phyloP scores from a whole-genome alignment of 2,113 vertebrate genomes.

The Notarius quadriscutis region DNA sequence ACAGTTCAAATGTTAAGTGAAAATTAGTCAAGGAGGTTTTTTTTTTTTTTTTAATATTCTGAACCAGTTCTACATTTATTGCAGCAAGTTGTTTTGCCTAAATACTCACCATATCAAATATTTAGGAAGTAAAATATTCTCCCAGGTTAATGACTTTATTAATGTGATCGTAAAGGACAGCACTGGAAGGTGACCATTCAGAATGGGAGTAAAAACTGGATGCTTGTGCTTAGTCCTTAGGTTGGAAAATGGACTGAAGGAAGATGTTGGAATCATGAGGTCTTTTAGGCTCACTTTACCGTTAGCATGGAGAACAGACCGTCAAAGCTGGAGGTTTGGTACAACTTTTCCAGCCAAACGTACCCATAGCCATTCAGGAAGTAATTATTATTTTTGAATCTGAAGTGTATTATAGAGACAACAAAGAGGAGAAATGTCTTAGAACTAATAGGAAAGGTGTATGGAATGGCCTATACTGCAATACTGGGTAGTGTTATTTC shows the following conservation, averaged over 20 bases:
- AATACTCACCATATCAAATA: constrained; percentile 35
- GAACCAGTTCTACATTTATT: constrained; percentile 4
- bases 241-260: constrained; percentile 71
- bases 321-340: constrained; percentile 99
- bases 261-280: constrained; percentile 74
- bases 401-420: constrained; percentile 89
- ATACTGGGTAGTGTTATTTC: neutral
- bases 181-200: constrained; percentile 87
- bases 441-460: constrained; percentile 60
- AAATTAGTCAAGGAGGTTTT: neutral
- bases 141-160: neutral
- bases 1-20: constrained; percentile 29
- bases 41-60: neutral
- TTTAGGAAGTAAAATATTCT: neutral
- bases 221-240: constrained; percentile 77
- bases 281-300: constrained; percentile 92
- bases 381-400: constrained; percentile 99
- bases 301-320: constrained; percentile 98
- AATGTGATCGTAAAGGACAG: neutral
- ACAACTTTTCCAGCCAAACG: constrained; percentile 99
- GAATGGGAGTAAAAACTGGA: constrained; percentile 75
- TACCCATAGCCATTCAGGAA: constrained; percentile 99
- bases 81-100: neutral
- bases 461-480: constrained; percentile 19
- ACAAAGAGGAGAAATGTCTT: constrained; percentile 74